Evolutionary conservation across 2,113 vertebrate genomes (phyloP), one percentile per base, ranked within the genome.

Genomic region (Elephas maximus): DNA sequence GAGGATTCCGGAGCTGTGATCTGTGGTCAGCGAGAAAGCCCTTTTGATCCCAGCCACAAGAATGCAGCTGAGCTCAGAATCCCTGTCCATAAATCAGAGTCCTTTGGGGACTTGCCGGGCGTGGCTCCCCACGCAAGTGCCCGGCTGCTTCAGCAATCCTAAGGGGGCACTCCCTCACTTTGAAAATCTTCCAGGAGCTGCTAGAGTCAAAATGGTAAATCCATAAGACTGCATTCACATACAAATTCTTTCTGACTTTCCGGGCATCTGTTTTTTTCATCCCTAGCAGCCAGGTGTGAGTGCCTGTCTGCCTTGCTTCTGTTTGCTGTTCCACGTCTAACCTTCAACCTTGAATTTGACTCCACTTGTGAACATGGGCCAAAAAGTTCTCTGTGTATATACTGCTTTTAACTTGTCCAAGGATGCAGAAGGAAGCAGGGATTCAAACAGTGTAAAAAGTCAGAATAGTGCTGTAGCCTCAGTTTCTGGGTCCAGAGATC

Each of bases 211-310:
- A 89, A 94, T 96, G 96, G 92, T 90, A 98, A 98, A 97, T 96
- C 94, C 96, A 95, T 98, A 94, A 80, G 60, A 62, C 73, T 73
- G 23, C 1, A 0, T 73, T 95, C 95, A 93, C 87, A 69, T 33
- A 90, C 60, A 33, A 92, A 96, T 97, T 97, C 93, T 94, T 93
- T 90, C 93, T 1, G 21, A 92, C 96, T 97, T 97, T 88, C 89
- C 41, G 1, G 91, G 96, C 96, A 97, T 97, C 96, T 98, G 97
- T 92, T 98, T 96, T 97, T 44, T n/a, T 95, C 97, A 97, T 97
- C 95, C 89, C 28, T 30, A 88, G 24, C 77, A 60, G 53, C 92
- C 97, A 98, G 97, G 97, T 98, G 97, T 96, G 93, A 93, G 60
- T 33, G 95, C 81, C 93, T 97, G 93, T 97, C 95, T 93, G 96